Conservation (phyloP, 2,113 vertebrate genomes). For the Pluvianellus socialis region DNA sequence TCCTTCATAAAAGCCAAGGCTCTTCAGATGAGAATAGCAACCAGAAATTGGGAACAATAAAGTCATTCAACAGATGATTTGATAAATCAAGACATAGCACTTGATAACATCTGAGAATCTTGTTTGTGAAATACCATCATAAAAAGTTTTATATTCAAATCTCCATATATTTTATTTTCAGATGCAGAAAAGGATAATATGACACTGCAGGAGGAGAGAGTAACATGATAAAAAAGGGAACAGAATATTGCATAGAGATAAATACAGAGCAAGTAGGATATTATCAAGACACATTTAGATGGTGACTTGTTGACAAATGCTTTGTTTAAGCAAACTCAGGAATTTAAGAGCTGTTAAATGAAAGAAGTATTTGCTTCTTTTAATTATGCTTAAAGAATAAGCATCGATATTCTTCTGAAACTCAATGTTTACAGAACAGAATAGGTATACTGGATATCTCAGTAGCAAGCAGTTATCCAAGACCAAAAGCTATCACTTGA, state of each 20-base stretch:
- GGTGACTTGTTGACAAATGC: neutral
- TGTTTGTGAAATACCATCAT: neutral
- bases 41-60: neutral
- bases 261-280: rapidly evolving
- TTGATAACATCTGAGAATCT: neutral
- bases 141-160: neutral
- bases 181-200: neutral
- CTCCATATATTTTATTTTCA: neutral
- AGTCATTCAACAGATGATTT: neutral
- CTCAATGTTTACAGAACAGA: neutral
- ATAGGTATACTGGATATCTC: neutral
- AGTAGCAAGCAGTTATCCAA: neutral
- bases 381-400: neutral
- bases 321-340: neutral
- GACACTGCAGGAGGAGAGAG: neutral
- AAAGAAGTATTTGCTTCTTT: neutral
- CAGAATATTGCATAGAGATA: neutral
- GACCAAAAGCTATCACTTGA: neutral
- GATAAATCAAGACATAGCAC: neutral
- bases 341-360: neutral
- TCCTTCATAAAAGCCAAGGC: neutral
- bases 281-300: neutral
- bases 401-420: neutral
- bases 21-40: neutral
- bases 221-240: neutral